Base-by-base conservation (phyloP, 2,888 invertebrate species). In the Tetropium fuscum region DNA sequence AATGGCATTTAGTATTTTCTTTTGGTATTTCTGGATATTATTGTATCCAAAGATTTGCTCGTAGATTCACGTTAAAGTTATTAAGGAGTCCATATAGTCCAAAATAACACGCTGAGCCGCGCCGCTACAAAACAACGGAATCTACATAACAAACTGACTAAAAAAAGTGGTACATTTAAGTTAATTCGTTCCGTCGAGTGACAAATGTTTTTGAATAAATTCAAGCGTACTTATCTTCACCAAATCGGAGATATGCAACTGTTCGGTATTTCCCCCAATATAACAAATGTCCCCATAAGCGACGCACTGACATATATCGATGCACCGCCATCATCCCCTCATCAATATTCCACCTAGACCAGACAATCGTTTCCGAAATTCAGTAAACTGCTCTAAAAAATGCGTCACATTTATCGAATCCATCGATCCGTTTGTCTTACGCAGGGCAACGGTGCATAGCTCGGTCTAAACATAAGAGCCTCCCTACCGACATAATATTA, bases 351-450 rank as follows among this genome's bases (percentile, higher is more conserved):
- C 51, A 27, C 22, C 40, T 30, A 8, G 40, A 25, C 22, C 51
- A 48, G 48, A 48, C 48, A 51, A 51, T 51, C 51, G 38, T 40
- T 51, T 34, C 27, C 7, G 51, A 51, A 51, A 51, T 51, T 27
- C 40, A 19, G 40, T 38, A 40, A 51, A 40, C 40, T 40, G 38
- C 40, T 40, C 15, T 27, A 51, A 40, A 38, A 48, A 51, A 51
- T 51, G 51, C 40, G 38, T 51, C 40, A 11, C 51, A 40, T 51
- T 40, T 27, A 40, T 51, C 40, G 51, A 40, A 48, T 48, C 48
- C 22, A 48, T 48, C 48, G 48, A 48, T 36, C 48, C 19, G 48
- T 48, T 36, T 48, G 48, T 34, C 20, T 34, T 34, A 32, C 32
- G 3, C 32, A 20, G 15, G 47, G 15, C n/a, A 11, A 11, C 30